Percentiles rank a stretch among this genome's conserved stretches.
phyloP scores from a whole-genome alignment of 2,797 vertebrate species.

The Mionectes olivaceus region DNA sequence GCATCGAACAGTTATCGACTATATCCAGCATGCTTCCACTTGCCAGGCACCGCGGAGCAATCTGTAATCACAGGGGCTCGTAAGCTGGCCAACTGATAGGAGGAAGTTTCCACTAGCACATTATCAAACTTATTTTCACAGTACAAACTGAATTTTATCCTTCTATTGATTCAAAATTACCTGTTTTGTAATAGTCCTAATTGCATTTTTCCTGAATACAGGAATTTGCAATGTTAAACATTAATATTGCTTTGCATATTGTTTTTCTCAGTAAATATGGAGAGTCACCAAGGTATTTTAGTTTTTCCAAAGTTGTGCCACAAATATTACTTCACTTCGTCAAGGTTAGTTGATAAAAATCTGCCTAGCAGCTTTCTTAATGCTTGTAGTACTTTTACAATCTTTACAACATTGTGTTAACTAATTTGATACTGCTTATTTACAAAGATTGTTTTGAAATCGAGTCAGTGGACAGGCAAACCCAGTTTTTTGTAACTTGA shows the following conservation, averaged over 20 bases:
- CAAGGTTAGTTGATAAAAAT: not conserved
- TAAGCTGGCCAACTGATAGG: not conserved
- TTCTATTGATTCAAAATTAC: not conserved
- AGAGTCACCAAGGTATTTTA: not conserved
- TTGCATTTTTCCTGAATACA: not conserved
- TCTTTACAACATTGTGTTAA: not conserved
- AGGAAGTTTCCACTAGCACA: no score
- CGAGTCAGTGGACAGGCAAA: not conserved
- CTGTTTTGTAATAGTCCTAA: not conserved
- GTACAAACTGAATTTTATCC: not conserved
- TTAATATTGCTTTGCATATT: not conserved
- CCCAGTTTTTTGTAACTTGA: not conserved
- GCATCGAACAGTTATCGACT: conserved; percentile 88
- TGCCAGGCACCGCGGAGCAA: conserved; percentile 76
- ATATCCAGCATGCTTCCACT: conserved; percentile 87
- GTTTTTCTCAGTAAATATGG: not conserved
- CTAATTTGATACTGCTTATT: not conserved
- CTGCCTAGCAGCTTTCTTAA: not conserved
- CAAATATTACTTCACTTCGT: not conserved
- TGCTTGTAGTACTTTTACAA: not conserved
- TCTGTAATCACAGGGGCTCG: conserved; percentile 72
- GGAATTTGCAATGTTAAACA: not conserved
- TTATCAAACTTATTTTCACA: not conserved
- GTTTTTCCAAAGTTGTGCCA: not conserved
- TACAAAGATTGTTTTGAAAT: not conserved